phyloP scores from a whole-genome alignment of 2,113 vertebrate genomes.

The Saccopteryx bilineata region DNA sequence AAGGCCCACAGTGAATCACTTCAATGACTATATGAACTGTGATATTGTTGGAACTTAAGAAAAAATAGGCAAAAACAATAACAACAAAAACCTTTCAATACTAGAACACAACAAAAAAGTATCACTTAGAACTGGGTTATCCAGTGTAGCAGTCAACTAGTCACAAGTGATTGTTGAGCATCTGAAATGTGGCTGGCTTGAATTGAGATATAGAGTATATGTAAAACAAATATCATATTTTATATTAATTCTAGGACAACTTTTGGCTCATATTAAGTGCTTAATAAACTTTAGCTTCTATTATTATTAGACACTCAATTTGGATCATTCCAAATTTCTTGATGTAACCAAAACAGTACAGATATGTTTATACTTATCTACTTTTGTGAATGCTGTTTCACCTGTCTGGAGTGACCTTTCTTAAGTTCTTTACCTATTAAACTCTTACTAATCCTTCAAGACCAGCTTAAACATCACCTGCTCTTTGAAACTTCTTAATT shows the following conservation, averaged over 20 bases:
- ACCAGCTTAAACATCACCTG: neutral
- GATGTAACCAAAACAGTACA: neutral
- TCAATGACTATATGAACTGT: neutral
- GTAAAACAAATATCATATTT: neutral
- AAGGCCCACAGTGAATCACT: neutral
- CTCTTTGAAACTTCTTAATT: conserved; percentile 3
- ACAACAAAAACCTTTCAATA: neutral
- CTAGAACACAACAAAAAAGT: neutral
- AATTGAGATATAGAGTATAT: neutral
- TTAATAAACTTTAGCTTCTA: neutral
- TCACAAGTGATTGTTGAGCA: neutral
- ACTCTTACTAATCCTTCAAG: neutral
- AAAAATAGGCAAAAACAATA: neutral
- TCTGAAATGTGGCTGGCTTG: neutral
- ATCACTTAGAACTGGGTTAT: neutral
- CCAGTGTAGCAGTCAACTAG: neutral
- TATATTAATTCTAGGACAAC: neutral
- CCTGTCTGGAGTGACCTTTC: neutral
- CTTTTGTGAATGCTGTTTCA: conserved; percentile 1
- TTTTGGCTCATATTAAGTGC: neutral
- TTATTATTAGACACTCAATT: conserved; percentile 17
- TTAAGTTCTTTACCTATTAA: conserved; percentile 25
- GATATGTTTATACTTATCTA: neutral
- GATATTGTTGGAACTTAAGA: conserved; percentile 29
- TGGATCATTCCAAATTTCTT: neutral